phyloP scores from a whole-genome alignment of 2,888 invertebrate genomes.

The Cosmopolites sordidus region DNA sequence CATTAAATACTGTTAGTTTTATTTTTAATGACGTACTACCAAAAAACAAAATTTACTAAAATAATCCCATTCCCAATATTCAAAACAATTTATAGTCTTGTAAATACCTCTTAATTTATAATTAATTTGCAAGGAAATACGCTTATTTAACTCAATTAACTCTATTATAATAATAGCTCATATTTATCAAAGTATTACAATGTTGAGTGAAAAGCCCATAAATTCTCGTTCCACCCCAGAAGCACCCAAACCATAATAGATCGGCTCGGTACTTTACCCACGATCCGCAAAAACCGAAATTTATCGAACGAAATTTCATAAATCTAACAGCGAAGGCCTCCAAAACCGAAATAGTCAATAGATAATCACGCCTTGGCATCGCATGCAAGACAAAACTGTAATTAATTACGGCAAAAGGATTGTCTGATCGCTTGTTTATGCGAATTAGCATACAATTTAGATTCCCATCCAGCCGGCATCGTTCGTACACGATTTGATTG shows the following conservation, averaged over 20 bases:
- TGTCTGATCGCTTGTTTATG: constrained; percentile 32
- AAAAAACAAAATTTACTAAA: too few species aligned
- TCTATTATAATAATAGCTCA: too few species aligned
- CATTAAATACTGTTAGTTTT: too few species aligned
- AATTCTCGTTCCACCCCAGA: not conserved
- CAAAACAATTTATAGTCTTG: too few species aligned
- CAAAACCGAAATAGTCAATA: constrained; percentile 14
- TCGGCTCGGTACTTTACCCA: not conserved
- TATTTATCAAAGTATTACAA: too few species aligned
- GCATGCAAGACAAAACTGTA: constrained; percentile 13
- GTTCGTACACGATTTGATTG: too few species aligned
- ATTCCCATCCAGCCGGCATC: too few species aligned
- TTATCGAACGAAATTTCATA: constrained; percentile 15
- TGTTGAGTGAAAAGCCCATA: not conserved
- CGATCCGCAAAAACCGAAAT: constrained; percentile 14
- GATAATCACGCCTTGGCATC: constrained; percentile 6
- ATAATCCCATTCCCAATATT: too few species aligned
- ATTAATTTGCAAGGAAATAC: too few species aligned
- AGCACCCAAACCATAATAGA: not conserved
- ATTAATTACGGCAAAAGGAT: constrained; percentile 19
- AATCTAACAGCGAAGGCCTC: not conserved
- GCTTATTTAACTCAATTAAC: too few species aligned
- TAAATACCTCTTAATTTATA: too few species aligned
- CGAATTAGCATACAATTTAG: constrained; percentile 35
- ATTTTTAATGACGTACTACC: too few species aligned